Conservation (phyloP, 2,113 vertebrate genomes). For the Muscicapa adusta region DNA sequence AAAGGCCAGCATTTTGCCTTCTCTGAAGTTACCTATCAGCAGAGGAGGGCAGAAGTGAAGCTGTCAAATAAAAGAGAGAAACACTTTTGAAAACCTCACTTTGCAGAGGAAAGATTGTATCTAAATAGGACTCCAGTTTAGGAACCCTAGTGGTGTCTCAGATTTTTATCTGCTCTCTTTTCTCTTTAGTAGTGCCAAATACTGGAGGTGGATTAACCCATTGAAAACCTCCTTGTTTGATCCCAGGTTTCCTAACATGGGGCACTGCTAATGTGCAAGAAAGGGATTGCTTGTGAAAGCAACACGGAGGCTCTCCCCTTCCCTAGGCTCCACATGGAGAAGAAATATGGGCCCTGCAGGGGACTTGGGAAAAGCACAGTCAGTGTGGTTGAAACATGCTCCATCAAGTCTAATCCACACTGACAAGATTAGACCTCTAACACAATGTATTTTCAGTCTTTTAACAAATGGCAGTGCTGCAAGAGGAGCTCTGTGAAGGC, state of each 20-base stretch:
- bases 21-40: not conserved
- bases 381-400: not conserved
- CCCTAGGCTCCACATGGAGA: not conserved
- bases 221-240: not conserved
- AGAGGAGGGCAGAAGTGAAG: not conserved
- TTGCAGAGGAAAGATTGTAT: not conserved
- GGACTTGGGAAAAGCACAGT: not conserved
- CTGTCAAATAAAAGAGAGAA: not conserved
- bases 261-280: not conserved
- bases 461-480: not conserved
- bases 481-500: not conserved
- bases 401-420: not conserved
- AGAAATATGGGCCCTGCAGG: not conserved
- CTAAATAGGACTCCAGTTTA: not conserved
- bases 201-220: not conserved
- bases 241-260: not conserved
- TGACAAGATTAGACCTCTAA: not conserved
- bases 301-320: not conserved
- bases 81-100: not conserved
- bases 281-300: not conserved
- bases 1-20: not conserved
- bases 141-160: not conserved
- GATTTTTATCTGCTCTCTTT: not conserved
- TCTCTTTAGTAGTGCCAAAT: not conserved
- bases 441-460: not conserved